Evolutionary conservation across 2,113 vertebrate species (phyloP).

Genomic region (Cervus canadensis): DNA sequence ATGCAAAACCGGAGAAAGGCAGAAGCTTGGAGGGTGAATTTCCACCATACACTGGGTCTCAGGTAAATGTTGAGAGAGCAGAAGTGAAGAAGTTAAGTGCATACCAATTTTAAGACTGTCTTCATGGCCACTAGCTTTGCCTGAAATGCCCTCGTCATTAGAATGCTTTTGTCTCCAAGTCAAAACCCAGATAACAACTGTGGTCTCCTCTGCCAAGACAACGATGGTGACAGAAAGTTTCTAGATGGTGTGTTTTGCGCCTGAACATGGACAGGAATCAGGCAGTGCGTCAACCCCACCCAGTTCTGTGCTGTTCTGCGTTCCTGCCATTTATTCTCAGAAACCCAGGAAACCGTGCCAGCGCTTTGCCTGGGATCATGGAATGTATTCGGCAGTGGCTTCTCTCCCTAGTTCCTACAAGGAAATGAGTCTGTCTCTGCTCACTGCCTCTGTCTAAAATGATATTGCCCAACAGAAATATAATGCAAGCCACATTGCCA

Average conservation of each 20-base stretch:
- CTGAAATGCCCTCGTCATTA: neutral
- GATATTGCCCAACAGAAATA: neutral
- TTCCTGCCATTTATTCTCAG: neutral
- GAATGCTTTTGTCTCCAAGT: neutral
- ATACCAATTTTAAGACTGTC: neutral
- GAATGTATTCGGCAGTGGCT: neutral
- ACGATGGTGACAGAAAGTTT: neutral
- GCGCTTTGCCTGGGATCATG: neutral
- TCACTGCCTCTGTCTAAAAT: neutral
- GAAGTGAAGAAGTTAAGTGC: neutral
- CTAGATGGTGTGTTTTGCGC: neutral
- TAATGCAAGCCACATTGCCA: neutral
- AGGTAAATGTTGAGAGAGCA: neutral
- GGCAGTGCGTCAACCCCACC: neutral
- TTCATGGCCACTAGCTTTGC: neutral
- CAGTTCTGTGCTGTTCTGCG: neutral
- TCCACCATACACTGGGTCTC: neutral
- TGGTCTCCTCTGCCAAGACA: neutral
- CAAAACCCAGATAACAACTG: neutral
- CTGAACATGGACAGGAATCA: neutral
- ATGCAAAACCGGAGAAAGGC: neutral
- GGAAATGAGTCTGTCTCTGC: neutral
- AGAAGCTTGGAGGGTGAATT: constrained; percentile 33
- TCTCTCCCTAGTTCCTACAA: neutral
- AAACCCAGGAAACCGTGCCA: neutral